Base-by-base conservation (phyloP, 2,888 invertebrate genomes). In the Habroteleia sp. region DNA sequence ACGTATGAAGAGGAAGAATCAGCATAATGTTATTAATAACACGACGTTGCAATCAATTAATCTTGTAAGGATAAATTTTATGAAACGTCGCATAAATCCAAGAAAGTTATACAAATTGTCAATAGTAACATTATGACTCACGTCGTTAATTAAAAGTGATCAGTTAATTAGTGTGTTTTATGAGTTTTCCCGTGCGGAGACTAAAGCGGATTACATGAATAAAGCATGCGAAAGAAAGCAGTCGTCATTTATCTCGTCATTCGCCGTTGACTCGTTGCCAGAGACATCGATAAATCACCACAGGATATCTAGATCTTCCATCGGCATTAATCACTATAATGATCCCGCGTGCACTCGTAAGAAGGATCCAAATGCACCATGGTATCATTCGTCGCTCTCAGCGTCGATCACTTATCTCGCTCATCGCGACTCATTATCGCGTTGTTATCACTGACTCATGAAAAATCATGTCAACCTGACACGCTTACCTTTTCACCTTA, bases 291-390 rank as follows among this genome's bases (percentile, higher is more conserved):
- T 88, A 87, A 87, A 88, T 87, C 87, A 87, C 83, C 83, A 78
- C 58, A 10, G 37, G 74, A 79, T 87, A 88, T 87, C 87, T 80
- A 79, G 71, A 62, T 75, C 79, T 79, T 80, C 83, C 84, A 87
- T 87, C 87, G 83, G 83, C 88, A 88, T 88, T 87, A 87, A 88
- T 88, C 87, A 87, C 85, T 84, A 83, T 88, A 87, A 88, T 88
- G 87, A 87, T 86, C 77, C 80, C 79, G 69, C 79, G 80, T 78
- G 81, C 77, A 77, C 74, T 62, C 77, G 72, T 77, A 83, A 85
- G 85, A 84, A 85, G 83, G 77, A 83, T 83, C 82, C 82, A 82
- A 84, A 86, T 86, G 83, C 80, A 78, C 69, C 79, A 71, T 50
- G 75, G 77, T 77, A 68, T 74, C 75, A 44, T 76, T 74, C 46